Base-by-base conservation (phyloP, 2,797 vertebrate species). In the Phyllotis vaccarum region DNA sequence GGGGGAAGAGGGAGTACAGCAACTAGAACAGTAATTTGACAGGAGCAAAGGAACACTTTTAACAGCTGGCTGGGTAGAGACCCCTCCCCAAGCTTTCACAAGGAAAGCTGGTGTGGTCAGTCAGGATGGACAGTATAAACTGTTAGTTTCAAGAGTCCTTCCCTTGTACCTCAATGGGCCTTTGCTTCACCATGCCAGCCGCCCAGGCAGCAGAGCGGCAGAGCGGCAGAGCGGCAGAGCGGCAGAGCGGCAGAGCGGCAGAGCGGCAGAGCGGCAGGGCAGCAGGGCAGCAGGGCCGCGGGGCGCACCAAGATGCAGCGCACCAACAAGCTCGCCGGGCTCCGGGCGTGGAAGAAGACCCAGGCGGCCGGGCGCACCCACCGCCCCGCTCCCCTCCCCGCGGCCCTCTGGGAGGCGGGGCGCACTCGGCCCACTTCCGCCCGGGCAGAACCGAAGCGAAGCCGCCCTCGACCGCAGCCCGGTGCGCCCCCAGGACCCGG, bases 301-400 rank as follows among this genome's bases (percentile, higher is more conserved):
- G 56, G 54, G 86, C 98, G 98, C 97, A 99, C 98, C 85, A 99
- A 99, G 92, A 99, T 98, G 93, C 99, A 98, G 93, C 98, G 98
- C 5, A 99, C 98, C 66, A 99, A 99, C 0, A 98, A 99, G 95
- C 98, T 99, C 98, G 49, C 34, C 6, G 19, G 19, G 27, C 11
- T 10, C 27, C 60, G 24, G 31, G 64, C 98, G 95, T 99, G 99
- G 29, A 98, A 99, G 1, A 98, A 99, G 97, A 99, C 98, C 21
- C 98, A 98, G 0, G 98, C 99, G 97, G 98, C 98, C 10, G 98
- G 98, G 74, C 98, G 98, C 62, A 99, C 98, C 97, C 98, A 98
- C 95, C 99, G 99, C 81, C 98, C 93, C 74, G 43, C 98, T 98
- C 97, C 98, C 99, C 40, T 98, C 98, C 87, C 98, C 98, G 91